Evolutionary conservation across 2,797 vertebrate species (phyloP), one percentile per base, ranked within the genome.

Genomic region (Mareca strepera): DNA sequence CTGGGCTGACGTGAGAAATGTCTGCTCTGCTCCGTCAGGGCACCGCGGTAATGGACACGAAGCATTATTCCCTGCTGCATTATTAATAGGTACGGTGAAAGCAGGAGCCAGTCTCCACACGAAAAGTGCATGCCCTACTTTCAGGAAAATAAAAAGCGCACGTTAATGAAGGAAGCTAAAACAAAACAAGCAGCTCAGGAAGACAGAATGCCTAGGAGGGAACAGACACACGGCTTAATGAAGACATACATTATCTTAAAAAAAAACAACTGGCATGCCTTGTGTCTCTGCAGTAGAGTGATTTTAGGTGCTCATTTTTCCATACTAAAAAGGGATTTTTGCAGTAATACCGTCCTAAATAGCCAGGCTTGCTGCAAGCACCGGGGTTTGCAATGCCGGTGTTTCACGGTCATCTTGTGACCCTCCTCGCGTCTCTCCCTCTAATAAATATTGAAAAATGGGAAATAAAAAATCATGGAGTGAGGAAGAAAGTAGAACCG

Each of bases 61-160:
- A 72, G 53, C 72, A 16, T 80, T 46, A n/a, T 39, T 20, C 69
- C 86, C 67, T 80, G 29, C 62, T 95, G 86, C 77, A 95, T 96
- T 96, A 94, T 96, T 96, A 88, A 96, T 84, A 55, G 92, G 26
- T 3, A 31, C 68, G 26, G 84, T 9, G 29, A 39, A 48, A 78
- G 91, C 74, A 82, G 3, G 37, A 92, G 70, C 48, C 79, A 83
- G 64, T 8, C 74, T 74, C 77, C 37, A 8, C 2, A 43, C 14
- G 12, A 76, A 82, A 63, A 84, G 67, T 4, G 29, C 5, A 60
- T 28, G 89, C 64, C 95, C 96, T 94, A 94, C 90, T 97, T 96
- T 91, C 73, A 48, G 62, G 56, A 35, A 90, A 94, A 91, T 31
- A 66, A 88, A 92, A 83, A 67, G 44, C 39, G 26, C 1, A n/a